Base-by-base conservation (phyloP, 2,113 vertebrate species). In the Siniperca chuatsi region DNA sequence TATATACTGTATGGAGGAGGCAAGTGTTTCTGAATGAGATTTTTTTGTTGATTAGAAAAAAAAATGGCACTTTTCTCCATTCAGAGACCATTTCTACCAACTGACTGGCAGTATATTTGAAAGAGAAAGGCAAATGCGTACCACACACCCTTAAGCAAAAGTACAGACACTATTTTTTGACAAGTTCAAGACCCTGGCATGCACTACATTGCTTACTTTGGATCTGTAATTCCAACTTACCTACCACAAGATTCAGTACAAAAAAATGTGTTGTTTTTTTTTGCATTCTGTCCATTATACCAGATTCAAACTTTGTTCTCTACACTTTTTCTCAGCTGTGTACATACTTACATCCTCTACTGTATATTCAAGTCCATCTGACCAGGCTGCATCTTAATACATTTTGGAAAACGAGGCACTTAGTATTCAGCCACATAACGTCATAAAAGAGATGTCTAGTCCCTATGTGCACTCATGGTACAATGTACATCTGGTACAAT, bases 401-500 rank as follows among this genome's bases (percentile, higher is more conserved):
- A 90, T 90, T 85, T 86, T 78, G 81, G 79, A 90, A 93, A 93
- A 93, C 50, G 91, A 98, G 97, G 97, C 97, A 99, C 98, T 99
- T 98, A 95, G 96, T 97, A 95, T 92, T 95, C 94, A 96, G 96
- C 96, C 95, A 95, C 94, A 95, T 83, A 46, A 87, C 81, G 84
- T 94, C 81, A 93, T 91, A 95, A 95, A 91, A 93, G 77, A 72
- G 92, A 93, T 89, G 93, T 92, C 93, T 94, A 92, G 92, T 95
- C 88, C 89, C 95, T 91, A 89, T 87, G 92, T 85, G 87, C 82
- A 83, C 87, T 87, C 74, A 66, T 61, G 29, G 29, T 29, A 84
- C 83, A 65, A 86, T 91, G 83, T 83, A 94, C 89, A 90, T 73
- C 64, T 91, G 84, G 87, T 84, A 88, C 84, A 85, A 81, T 94